phyloP scores from a whole-genome alignment of 1,140 invertebrate genomes.

The Drosophila nebulosa region DNA sequence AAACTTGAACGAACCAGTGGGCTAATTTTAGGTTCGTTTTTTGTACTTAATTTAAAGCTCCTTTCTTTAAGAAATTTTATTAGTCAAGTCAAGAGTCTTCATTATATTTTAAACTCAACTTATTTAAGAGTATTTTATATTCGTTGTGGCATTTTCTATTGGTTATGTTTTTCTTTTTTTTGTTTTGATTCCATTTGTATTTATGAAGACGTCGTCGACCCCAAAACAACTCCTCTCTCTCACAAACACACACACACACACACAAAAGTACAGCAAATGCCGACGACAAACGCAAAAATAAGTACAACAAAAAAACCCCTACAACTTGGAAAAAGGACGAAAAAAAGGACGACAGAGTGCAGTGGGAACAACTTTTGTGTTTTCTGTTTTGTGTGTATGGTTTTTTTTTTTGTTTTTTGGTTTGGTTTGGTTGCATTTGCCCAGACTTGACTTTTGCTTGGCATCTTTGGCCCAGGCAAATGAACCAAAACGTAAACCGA shows the following conservation, averaged over 20 bases:
- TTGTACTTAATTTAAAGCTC: too few species aligned
- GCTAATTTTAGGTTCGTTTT: too few species aligned
- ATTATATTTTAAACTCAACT: too few species aligned
- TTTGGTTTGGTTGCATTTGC: constrained; percentile 54
- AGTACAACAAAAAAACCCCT: constrained; percentile 11
- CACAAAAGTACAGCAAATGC: background rate
- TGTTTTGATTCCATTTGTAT: constrained; percentile 43
- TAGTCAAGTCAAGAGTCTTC: too few species aligned
- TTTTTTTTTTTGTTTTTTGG: constrained; percentile 37
- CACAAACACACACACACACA: too few species aligned
- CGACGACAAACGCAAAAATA: constrained; percentile 3
- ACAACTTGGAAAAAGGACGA: constrained; percentile 24
- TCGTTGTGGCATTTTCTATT: background rate
- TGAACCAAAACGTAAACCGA: constrained; percentile 42
- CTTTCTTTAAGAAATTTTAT: too few species aligned
- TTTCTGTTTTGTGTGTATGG: constrained; percentile 24
- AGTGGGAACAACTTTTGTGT: constrained; percentile 17
- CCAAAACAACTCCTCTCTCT: background rate
- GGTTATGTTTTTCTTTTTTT: constrained; percentile 20
- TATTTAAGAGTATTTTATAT: constrained; percentile 15
- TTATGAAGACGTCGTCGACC: constrained; percentile 49
- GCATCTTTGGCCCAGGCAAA: constrained; percentile 45
- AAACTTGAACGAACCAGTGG: too few species aligned
- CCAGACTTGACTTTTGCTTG: constrained; percentile 56
- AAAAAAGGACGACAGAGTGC: constrained; percentile 28